A percentile compares a stretch with the other conserved stretches of the same genome.
These are phyloP conservation scores for Cyprinodon diabolis DNA, from an alignment of 2,797 vertebrate genomes.

Conservation along the genomic window DNA sequence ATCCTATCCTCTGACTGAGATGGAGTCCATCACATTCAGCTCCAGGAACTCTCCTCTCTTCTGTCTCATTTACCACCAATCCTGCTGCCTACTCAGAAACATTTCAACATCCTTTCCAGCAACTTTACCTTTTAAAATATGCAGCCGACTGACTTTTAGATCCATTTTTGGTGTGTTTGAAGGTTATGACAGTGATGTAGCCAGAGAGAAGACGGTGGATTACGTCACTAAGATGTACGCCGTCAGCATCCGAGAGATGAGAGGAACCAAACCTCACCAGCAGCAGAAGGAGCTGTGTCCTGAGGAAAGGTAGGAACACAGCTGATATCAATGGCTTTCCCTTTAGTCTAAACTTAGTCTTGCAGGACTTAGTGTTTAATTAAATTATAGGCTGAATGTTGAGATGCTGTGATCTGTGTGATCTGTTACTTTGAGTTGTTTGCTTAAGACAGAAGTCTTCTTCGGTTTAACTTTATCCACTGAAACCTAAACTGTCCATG, in stretches of 20 bases:
- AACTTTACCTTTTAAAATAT: not conserved
- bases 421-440: not conserved
- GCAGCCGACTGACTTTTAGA: not conserved
- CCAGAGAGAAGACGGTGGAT: slow-evolving; percentile 90
- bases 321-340: not conserved
- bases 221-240: slow-evolving; percentile 94
- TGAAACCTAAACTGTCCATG: not conserved
- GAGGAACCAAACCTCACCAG: slow-evolving; percentile 92
- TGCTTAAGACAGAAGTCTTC: not conserved
- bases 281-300: slow-evolving; percentile 88
- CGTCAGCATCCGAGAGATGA: slow-evolving; percentile 92
- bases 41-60: no score
- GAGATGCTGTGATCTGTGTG: no score
- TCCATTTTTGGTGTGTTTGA: slow-evolving; percentile 4
- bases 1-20: no score
- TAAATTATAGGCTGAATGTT: no score
- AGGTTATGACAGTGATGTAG: slow-evolving; percentile 93
- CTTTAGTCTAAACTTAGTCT: not conserved
- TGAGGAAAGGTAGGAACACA: slow-evolving; percentile 89
- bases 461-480: not conserved
- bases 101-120: no score
- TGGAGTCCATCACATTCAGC: no score
- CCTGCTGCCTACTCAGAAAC: not conserved
- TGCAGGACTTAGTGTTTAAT: not conserved
- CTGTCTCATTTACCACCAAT: no score